These are phyloP conservation scores for Felis chaus DNA, from an alignment of 2,113 vertebrate species.

Conservation along the genomic window DNA sequence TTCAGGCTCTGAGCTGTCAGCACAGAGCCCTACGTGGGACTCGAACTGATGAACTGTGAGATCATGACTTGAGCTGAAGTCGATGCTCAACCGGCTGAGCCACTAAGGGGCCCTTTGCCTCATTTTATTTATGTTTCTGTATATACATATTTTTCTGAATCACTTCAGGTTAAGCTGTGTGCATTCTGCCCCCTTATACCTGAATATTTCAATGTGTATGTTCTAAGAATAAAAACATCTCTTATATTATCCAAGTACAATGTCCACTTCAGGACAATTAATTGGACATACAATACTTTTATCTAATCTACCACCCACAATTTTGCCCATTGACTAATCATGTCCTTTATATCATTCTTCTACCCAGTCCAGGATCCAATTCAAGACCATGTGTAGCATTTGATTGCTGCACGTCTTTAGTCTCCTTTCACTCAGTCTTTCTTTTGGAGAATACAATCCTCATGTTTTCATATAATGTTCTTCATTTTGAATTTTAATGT, in stretches of 20 bases:
- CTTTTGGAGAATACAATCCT: not conserved
- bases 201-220: not conserved
- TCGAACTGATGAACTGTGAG: no score
- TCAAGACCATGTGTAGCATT: not conserved
- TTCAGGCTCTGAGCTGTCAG: no score
- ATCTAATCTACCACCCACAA: not conserved
- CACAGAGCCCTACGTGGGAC: no score
- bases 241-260: not conserved
- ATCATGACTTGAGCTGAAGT: no score
- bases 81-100: no score
- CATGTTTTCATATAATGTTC: not conserved
- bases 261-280: not conserved
- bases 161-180: not conserved
- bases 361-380: not conserved
- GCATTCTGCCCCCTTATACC: not conserved
- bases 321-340: not conserved
- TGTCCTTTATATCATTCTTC: not conserved
- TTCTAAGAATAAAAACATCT: not conserved
- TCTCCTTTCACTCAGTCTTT: not conserved
- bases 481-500: slow-evolving; percentile 24
- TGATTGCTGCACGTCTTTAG: not conserved
- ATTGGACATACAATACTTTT: not conserved
- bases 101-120: not conserved
- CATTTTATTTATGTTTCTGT: not conserved
- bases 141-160: not conserved